phyloP scores from a whole-genome alignment of 2,888 invertebrate genomes.

The Volucella inflata region DNA sequence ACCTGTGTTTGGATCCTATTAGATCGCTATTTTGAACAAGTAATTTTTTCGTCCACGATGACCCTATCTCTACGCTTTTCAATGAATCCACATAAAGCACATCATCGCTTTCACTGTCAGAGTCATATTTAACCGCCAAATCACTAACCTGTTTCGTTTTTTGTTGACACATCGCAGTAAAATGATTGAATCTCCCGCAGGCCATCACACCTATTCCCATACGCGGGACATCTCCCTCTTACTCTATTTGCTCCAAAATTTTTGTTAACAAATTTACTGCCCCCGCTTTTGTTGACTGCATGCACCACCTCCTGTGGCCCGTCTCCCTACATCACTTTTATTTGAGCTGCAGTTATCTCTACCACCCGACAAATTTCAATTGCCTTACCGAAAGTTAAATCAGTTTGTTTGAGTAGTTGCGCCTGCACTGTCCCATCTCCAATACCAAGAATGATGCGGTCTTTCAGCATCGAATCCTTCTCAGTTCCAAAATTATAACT shows the following conservation, averaged over 20 bases:
- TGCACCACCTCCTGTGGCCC: constrained; percentile 10
- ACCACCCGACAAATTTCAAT: constrained; percentile 10
- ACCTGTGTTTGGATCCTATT: constrained; percentile 24
- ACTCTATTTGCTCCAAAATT: background rate
- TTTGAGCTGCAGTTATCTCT: constrained; percentile 21
- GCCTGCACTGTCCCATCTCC: constrained; percentile 5
- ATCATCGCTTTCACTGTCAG: constrained; percentile 33
- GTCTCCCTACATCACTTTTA: constrained; percentile 8
- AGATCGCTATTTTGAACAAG: constrained; percentile 6
- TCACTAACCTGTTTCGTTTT: constrained; percentile 47
- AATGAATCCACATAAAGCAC: constrained; percentile 26
- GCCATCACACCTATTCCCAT: constrained; percentile 12
- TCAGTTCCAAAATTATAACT: too few relatives aligned
- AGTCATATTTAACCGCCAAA: constrained; percentile 39
- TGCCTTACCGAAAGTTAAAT: constrained; percentile 10
- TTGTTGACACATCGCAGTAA: constrained; percentile 14
- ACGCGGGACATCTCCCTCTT: constrained; percentile 24
- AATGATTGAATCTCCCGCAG: constrained; percentile 35
- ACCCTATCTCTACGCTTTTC: constrained; percentile 6
- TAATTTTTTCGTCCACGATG: constrained; percentile 25
- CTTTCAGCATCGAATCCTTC: too few relatives aligned
- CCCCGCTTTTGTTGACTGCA: background rate
- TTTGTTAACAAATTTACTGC: constrained; percentile 7
- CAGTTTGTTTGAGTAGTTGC: constrained; percentile 5
- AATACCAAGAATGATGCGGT: too few relatives aligned